Evolutionary conservation across 2,888 invertebrate species (phyloP).

Genomic region (Hyalella azteca): DNA sequence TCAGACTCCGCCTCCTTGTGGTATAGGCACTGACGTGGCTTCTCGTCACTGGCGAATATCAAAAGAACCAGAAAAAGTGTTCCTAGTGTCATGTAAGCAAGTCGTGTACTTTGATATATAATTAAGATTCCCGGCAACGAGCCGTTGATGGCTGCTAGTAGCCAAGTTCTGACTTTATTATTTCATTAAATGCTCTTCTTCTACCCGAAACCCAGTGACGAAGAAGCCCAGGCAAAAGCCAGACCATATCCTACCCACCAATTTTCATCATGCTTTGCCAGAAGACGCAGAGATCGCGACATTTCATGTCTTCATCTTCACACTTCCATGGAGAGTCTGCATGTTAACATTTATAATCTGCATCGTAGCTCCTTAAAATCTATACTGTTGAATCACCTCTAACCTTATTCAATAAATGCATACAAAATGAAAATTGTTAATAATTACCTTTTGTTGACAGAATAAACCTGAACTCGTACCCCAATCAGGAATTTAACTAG

Average conservation of each 20-base stretch:
- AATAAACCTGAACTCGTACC: too few relatives aligned
- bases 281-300: too few relatives aligned
- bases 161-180: background rate
- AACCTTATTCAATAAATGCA: too few relatives aligned
- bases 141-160: background rate
- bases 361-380: too few relatives aligned
- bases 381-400: too few relatives aligned
- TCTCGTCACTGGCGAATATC: constrained; percentile 21
- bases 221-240: background rate
- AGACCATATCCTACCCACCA: constrained; percentile 18
- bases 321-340: too few relatives aligned
- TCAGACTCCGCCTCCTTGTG: constrained; percentile 35
- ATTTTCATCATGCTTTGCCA: background rate
- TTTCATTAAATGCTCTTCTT: background rate
- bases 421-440: too few relatives aligned
- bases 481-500: too few relatives aligned
- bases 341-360: too few relatives aligned
- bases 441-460: too few relatives aligned
- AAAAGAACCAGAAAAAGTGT: background rate
- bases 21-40: constrained; percentile 29
- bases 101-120: background rate
- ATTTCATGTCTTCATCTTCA: too few relatives aligned
- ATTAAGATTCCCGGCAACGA: background rate
- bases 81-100: background rate
- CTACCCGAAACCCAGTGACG: background rate